Conservation (phyloP, 2,888 invertebrate genomes). For the Himalopsyche tibetana region DNA sequence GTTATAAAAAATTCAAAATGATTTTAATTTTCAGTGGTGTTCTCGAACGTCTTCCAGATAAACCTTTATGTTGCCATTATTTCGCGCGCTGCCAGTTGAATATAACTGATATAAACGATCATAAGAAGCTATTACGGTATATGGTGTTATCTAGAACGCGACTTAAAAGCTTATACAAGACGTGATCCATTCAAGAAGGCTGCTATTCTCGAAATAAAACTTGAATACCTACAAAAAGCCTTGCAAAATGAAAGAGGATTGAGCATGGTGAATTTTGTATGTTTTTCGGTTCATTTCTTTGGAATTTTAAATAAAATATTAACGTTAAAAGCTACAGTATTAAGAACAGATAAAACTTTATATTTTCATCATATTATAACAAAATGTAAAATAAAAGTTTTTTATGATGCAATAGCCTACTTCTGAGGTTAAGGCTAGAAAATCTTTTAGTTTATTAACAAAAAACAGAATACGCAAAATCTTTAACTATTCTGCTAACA, state of each 20-base stretch:
- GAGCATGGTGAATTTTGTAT: not conserved
- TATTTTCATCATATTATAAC: too few relatives aligned
- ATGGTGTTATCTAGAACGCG: conserved; percentile 22
- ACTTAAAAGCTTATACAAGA: conserved; percentile 5
- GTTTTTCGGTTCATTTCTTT: too few relatives aligned
- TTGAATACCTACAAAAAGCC: not conserved
- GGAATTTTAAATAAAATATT: too few relatives aligned
- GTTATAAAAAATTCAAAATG: not conserved
- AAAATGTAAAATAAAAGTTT: too few relatives aligned
- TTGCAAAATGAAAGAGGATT: conserved; percentile 6
- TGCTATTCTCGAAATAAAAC: conserved; percentile 20
- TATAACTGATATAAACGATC: conserved; percentile 13
- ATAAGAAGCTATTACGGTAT: conserved; percentile 28
- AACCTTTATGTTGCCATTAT: conserved; percentile 5
- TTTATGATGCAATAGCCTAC: too few relatives aligned
- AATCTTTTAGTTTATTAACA: too few relatives aligned
- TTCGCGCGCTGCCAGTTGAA: not conserved
- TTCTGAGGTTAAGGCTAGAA: too few relatives aligned
- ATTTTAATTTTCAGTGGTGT: not conserved
- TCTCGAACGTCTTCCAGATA: not conserved
- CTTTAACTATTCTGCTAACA: too few relatives aligned
- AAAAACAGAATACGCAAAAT: too few relatives aligned
- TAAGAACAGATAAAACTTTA: too few relatives aligned
- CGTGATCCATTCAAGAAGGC: conserved; percentile 18
- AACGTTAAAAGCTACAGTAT: too few relatives aligned